A percentile compares a stretch with the other conserved stretches of the same genome.
Evolutionary conservation across 2,797 vertebrate genomes (phyloP).

Genomic region (Bradypus variegatus): DNA sequence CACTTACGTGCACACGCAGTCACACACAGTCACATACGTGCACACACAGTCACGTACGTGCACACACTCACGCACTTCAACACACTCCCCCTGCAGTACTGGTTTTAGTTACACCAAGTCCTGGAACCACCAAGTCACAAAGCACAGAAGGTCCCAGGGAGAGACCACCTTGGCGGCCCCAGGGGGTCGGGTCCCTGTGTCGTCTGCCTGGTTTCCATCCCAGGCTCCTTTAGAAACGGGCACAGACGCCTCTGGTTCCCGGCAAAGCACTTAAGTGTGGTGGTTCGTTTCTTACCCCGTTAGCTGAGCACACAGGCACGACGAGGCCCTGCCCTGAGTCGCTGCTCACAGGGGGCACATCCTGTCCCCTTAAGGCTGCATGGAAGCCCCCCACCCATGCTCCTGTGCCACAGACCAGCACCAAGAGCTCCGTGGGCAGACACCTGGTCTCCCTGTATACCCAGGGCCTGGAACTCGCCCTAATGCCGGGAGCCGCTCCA

Average conservation of each 20-base stretch:
- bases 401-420: background rate
- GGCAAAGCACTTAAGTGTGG: background rate
- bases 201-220: background rate
- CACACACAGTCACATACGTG: background rate
- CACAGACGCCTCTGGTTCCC: background rate
- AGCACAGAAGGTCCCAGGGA: background rate
- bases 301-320: background rate
- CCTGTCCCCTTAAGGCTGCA: too few relatives aligned
- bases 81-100: background rate
- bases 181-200: accelerated
- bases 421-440: too few relatives aligned
- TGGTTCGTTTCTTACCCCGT: accelerated
- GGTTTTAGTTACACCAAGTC: background rate
- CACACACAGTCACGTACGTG: background rate
- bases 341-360: accelerated
- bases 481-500: accelerated
- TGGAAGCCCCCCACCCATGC: background rate
- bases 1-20: background rate
- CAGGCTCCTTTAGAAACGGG: background rate
- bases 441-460: background rate
- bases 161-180: background rate
- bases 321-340: background rate
- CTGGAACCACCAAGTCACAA: too few relatives aligned
- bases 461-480: too few relatives aligned
- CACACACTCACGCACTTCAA: background rate